Evolutionary conservation across 2,888 invertebrate species (phyloP).

Genomic region (Volucella zonaria): DNA sequence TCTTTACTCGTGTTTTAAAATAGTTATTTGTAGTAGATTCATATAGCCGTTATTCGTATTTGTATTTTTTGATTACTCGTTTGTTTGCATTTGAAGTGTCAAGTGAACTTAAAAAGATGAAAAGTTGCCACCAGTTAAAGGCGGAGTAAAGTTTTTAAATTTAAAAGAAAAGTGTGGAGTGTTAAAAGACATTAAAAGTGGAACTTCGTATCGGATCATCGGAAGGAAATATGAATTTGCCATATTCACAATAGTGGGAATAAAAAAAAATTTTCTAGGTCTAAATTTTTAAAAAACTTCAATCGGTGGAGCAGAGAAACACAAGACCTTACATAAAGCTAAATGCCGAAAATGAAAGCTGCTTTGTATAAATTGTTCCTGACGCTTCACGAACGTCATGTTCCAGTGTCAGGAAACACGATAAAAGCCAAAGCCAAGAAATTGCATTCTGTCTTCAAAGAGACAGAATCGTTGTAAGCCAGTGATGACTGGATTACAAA

Average conservation of each 20-base stretch:
- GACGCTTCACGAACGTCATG: neutral
- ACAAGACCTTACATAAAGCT: neutral
- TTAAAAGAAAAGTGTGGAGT: too few relatives aligned
- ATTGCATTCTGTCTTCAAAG: slow-evolving; percentile 5
- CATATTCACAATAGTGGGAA: neutral
- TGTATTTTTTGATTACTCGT: too few relatives aligned
- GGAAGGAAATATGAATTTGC: too few relatives aligned
- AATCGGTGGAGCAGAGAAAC: slow-evolving; percentile 1
- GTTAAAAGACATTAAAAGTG: too few relatives aligned
- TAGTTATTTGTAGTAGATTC: too few relatives aligned
- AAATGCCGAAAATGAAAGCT: slow-evolving; percentile 2
- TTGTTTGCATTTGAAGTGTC: too few relatives aligned
- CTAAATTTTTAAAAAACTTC: neutral
- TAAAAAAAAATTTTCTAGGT: neutral
- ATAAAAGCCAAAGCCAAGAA: slow-evolving; percentile 11
- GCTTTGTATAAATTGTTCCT: slow-evolving; percentile 2
- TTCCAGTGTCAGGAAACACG: neutral
- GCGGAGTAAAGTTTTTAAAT: too few relatives aligned
- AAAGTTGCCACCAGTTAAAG: too few relatives aligned
- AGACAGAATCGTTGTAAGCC: neutral
- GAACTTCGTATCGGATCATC: too few relatives aligned
- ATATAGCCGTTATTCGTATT: too few relatives aligned
- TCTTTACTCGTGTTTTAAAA: too few relatives aligned
- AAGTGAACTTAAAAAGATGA: too few relatives aligned
- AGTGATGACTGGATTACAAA: slow-evolving; percentile 4